These are phyloP conservation scores for Drosophila acutilabella DNA, from an alignment of 2,888 invertebrate genomes.

Conservation along the genomic window DNA sequence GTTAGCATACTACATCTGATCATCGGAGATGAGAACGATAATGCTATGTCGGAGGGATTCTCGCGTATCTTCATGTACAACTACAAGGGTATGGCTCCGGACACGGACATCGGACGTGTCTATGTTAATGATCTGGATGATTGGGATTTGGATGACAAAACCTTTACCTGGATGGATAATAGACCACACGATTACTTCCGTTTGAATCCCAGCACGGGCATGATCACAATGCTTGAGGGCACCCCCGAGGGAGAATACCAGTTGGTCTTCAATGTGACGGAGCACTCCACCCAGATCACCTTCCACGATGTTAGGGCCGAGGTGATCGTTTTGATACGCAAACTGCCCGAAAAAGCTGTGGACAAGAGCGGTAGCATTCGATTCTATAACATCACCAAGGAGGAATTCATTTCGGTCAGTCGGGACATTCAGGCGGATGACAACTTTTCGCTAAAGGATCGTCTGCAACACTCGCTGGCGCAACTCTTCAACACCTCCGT, in stretches of 20 bases:
- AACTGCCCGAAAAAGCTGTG: conserved; percentile 96
- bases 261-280: conserved; percentile 91
- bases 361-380: conserved; percentile 96
- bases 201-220: conserved; percentile 91
- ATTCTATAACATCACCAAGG: conserved; percentile 92
- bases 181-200: conserved; percentile 88
- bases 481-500: conserved; percentile 91
- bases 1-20: conserved; percentile 94
- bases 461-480: conserved; percentile 87
- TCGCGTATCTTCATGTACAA: conserved; percentile 98
- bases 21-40: conserved; percentile 98
- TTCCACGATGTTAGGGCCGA: conserved; percentile 92
- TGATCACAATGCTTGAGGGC: conserved; percentile 93
- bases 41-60: conserved; percentile 93
- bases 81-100: conserved; percentile 93
- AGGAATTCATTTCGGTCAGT: conserved; percentile 91
- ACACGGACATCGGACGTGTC: conserved; percentile 92
- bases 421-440: conserved; percentile 78
- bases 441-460: conserved; percentile 83
- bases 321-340: conserved; percentile 94
- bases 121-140: conserved; percentile 98
- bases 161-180: conserved; percentile 89
- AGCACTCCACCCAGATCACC: conserved; percentile 87
- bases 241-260: conserved; percentile 91
- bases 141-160: conserved; percentile 97